Percentiles rank a stretch among this genome's conserved stretches.
Conservation (phyloP, 2,888 invertebrate species). For the Lapara coniferarum region DNA sequence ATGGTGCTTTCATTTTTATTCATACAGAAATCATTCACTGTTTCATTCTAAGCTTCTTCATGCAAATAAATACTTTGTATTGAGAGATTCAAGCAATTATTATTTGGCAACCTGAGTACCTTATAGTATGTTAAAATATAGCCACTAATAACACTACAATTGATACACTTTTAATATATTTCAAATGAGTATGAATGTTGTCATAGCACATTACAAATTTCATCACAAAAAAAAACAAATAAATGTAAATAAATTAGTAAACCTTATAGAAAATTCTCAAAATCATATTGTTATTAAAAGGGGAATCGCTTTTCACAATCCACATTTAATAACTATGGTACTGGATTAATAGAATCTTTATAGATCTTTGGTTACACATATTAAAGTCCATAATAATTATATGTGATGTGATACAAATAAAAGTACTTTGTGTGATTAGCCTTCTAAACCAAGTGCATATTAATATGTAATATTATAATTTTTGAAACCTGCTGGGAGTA, state of each 20-base stretch:
- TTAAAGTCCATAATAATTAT: constrained; percentile 27
- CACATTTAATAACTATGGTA: constrained; percentile 53
- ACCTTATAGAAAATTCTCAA: constrained; percentile 1
- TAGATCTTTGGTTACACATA: constrained; percentile 55
- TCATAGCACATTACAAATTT: constrained; percentile 4
- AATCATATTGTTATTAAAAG: constrained; percentile 39
- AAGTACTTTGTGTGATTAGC: constrained; percentile 10
- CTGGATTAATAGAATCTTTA: constrained; percentile 39
- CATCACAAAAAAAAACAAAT: constrained; percentile 2
- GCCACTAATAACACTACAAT: constrained; percentile 38
- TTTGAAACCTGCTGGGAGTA: background rate
- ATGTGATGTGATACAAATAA: constrained; percentile 21
- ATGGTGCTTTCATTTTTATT: constrained; percentile 32
- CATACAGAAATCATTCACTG: constrained; percentile 73
- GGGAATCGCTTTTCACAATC: constrained; percentile 48
- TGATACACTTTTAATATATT: background rate
- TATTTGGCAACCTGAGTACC: constrained; percentile 69
- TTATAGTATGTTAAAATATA: constrained; percentile 42
- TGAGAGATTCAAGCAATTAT: constrained; percentile 72
- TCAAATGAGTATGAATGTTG: constrained; percentile 8
- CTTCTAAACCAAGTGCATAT: constrained; percentile 31
- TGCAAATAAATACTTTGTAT: constrained; percentile 74
- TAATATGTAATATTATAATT: background rate
- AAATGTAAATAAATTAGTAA: background rate
- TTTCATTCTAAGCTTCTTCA: constrained; percentile 75